Evolutionary conservation across 2,797 vertebrate species (phyloP).

Genomic region (Platyrinchus mystaceus): DNA sequence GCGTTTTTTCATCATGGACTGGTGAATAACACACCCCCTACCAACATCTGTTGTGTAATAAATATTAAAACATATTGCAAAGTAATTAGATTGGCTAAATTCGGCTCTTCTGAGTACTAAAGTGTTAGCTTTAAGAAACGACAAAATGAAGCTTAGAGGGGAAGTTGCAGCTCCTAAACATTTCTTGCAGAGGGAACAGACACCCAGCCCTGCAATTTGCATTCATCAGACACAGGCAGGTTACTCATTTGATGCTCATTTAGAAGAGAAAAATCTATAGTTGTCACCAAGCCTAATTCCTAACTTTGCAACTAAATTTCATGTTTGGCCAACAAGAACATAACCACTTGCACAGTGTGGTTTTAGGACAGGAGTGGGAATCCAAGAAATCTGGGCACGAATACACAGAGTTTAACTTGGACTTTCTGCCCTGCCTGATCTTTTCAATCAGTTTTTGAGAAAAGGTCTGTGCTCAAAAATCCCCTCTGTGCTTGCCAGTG

Average conservation of each 20-base stretch:
- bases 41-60: conserved; percentile 21
- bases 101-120: background rate
- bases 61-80: conserved; percentile 1
- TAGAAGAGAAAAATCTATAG: background rate
- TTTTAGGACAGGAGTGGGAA: conserved; percentile 17
- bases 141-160: background rate
- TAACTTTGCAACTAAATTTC: conserved; percentile 52
- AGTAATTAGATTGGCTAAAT: background rate
- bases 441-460: background rate
- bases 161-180: background rate
- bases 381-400: conserved; percentile 47
- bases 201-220: background rate
- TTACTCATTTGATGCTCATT: background rate
- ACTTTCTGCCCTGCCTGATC: background rate
- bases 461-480: background rate
- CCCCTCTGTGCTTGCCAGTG: background rate
- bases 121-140: background rate
- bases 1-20: background rate
- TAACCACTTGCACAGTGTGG: conserved; percentile 57
- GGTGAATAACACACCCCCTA: background rate
- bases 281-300: conserved; percentile 49
- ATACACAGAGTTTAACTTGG: background rate
- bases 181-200: background rate
- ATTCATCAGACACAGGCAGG: background rate
- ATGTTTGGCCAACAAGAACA: conserved; percentile 62